phyloP scores from a whole-genome alignment of 2,113 vertebrate genomes.

The Rissa tridactyla region DNA sequence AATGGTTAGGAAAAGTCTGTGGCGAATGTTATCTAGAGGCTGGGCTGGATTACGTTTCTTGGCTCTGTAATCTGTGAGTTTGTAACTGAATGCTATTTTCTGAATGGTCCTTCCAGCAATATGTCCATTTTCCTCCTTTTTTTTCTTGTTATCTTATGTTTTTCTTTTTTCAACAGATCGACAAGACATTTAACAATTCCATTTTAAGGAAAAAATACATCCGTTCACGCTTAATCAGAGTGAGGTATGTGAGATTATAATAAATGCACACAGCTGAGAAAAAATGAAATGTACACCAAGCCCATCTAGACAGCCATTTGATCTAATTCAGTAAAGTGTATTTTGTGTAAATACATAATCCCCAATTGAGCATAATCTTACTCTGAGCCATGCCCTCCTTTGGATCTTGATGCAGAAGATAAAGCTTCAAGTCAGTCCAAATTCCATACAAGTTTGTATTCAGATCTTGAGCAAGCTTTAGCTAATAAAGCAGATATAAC shows the following conservation, averaged over 20 bases:
- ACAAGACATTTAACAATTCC: conserved; percentile 78
- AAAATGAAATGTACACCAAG: not conserved
- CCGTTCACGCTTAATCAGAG: conserved; percentile 74
- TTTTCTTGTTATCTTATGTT: conserved; percentile 24
- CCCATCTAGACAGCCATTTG: not conserved
- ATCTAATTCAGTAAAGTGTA: not conserved
- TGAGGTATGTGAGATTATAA: conserved; percentile 71
- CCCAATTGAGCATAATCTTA: not conserved
- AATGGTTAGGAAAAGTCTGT: not conserved
- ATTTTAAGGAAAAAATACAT: conserved; percentile 75
- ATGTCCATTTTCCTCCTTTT: not conserved
- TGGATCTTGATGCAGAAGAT: not conserved
- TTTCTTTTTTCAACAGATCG: conserved; percentile 75
- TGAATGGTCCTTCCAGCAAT: not conserved
- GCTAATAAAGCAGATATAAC: not conserved
- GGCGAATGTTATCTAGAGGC: not conserved
- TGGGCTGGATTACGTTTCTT: not conserved
- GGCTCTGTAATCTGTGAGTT: not conserved
- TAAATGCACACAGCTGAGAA: not conserved
- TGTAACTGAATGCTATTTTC: not conserved
- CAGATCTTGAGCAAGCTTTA: not conserved
- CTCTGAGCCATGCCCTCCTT: not conserved
- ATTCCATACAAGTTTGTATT: not conserved
- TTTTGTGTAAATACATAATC: not conserved
- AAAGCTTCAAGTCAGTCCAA: not conserved